phyloP scores from a whole-genome alignment of 1,140 invertebrate species.

The Schlechtendalia chinensis region DNA sequence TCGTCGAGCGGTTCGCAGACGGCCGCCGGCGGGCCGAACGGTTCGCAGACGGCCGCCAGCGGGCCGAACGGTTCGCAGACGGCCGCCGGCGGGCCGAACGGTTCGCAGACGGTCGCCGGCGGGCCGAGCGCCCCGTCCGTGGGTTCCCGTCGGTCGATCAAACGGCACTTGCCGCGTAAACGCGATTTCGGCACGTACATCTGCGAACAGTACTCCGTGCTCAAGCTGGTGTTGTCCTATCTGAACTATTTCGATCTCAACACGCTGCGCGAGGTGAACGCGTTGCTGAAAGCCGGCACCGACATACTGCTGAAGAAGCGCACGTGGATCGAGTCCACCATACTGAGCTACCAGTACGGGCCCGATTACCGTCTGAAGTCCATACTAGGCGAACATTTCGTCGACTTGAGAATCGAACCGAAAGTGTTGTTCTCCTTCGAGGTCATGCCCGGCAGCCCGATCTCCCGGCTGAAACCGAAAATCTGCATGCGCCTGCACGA shows the following conservation, averaged over 20 bases:
- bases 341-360: not conserved
- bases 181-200: conserved; percentile 25
- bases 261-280: not conserved
- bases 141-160: no score
- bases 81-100: no score
- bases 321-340: not conserved
- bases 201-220: conserved; percentile 9
- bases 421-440: conserved; percentile 26
- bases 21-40: no score
- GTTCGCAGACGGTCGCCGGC: no score
- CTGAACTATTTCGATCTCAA: conserved; percentile 22
- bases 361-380: not conserved
- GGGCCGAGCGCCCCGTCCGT: no score
- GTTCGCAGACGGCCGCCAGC: no score
- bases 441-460: not conserved
- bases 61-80: no score
- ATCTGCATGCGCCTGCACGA: conserved; percentile 6
- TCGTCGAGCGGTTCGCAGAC: no score
- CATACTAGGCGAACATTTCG: not conserved
- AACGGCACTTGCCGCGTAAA: no score
- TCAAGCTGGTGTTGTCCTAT: not conserved
- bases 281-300: not conserved
- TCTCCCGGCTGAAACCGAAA: conserved; percentile 10
- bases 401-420: conserved; percentile 32
- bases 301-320: conserved; percentile 19